Evolutionary conservation across 2,797 vertebrate genomes (phyloP).

Genomic region (Pitangus sulphuratus): DNA sequence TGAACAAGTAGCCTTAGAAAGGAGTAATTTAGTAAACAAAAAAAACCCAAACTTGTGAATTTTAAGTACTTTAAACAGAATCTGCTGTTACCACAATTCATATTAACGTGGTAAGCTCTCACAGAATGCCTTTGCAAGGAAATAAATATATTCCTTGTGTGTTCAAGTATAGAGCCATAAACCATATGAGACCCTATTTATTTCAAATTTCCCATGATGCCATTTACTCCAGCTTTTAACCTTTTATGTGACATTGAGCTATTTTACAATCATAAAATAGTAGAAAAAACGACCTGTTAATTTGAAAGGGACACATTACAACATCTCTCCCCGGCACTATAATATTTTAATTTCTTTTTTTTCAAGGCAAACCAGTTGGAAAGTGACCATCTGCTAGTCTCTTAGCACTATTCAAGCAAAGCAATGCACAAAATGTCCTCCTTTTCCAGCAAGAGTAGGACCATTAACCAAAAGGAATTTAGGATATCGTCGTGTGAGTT

Average conservation of each 20-base stretch:
- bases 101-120: not conserved
- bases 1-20: slow-evolving; percentile 24
- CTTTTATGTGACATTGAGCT: slow-evolving; percentile 82
- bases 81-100: slow-evolving; percentile 7
- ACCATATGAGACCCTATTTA: slow-evolving; percentile 74
- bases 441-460: slow-evolving; percentile 73
- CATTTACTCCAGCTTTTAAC: slow-evolving; percentile 81
- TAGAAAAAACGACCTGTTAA: slow-evolving; percentile 77
- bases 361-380: slow-evolving; percentile 88
- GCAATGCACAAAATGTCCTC: slow-evolving; percentile 84
- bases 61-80: slow-evolving; percentile 37
- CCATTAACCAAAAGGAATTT: slow-evolving; percentile 74
- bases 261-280: slow-evolving; percentile 75
- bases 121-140: slow-evolving; percentile 54
- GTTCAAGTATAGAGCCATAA: slow-evolving; percentile 66
- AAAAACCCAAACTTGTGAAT: not conserved
- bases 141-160: slow-evolving; percentile 54
- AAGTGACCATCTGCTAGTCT: slow-evolving; percentile 90
- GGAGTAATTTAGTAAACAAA: slow-evolving; percentile 28
- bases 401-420: slow-evolving; percentile 80
- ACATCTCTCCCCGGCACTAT: slow-evolving; percentile 81
- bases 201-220: slow-evolving; percentile 80
- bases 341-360: slow-evolving; percentile 86
- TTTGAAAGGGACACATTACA: slow-evolving; percentile 81
- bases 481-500: not conserved